Evolutionary conservation across 2,797 vertebrate species (phyloP), one percentile per base, ranked within the genome.

Genomic region (Onychomys torridus): DNA sequence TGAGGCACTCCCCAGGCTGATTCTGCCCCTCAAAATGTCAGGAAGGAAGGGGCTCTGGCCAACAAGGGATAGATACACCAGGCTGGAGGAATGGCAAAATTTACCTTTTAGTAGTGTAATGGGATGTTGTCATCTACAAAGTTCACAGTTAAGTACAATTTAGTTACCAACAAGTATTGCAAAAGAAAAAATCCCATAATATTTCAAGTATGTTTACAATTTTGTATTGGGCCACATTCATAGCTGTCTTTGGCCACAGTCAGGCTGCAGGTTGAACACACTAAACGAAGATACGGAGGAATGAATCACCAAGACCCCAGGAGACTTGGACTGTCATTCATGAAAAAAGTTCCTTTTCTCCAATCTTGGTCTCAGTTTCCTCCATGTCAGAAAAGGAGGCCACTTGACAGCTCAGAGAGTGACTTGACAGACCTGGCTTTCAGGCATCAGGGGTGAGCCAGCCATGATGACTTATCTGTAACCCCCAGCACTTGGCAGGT

Each of bases 341-440:
- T 27, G 9, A 23, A 37, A 94, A 94, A 92, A 65, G 78, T 77
- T 6, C n/a, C 10, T n/a, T 46, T 73, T 65, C 29, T 46, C 65
- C 13, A 77, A 71, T 32, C 81, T 90, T 52, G 37, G 73, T 46
- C 88, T 91, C 71, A 52, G 73, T 93, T 91, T 94, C 77, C 55
- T 55, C 11, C n/a, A 73, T 69, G 77, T 63, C 55, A 27, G 17
- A 4, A 46, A 63, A 52, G 25, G 1, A 17, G 49, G 32, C 73
- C 81, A 85, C 29, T 52, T n/a, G 61, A 55, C 14, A 11, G 32
- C 10, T 11, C 19, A 73, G 40, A 73, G 46, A 23, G 32, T 83
- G 85, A 90, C 34, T 52, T n/a, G 65, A 55, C 8, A 11, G n/a
- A 3, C 7, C 13, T 76, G 59, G 65, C 55, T 25, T 52, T 79